Evolutionary conservation across 2,888 invertebrate genomes (phyloP).

Genomic region (Timema cristinae): DNA sequence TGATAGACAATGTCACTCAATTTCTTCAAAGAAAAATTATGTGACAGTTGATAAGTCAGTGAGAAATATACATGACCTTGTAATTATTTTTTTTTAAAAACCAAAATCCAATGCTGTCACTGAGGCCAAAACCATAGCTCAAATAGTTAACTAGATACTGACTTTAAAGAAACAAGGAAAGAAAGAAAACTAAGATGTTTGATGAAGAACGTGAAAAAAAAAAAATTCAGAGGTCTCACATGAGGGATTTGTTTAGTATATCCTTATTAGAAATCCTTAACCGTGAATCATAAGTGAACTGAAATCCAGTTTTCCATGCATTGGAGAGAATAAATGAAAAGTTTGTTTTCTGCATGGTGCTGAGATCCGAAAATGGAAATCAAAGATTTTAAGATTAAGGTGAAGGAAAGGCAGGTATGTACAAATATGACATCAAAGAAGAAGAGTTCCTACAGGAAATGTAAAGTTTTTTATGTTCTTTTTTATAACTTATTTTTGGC

Average conservation of each 20-base stretch:
- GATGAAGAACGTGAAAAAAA: not conserved
- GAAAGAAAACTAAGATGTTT: not conserved
- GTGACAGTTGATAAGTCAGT: not conserved
- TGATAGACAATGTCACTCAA: not conserved
- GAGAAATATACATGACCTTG: not conserved
- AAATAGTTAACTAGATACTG: constrained; percentile 3
- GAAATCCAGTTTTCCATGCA: no score
- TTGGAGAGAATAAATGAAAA: not conserved
- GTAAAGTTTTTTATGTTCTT: not conserved
- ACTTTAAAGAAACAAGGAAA: constrained; percentile 1
- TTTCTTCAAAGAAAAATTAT: not conserved
- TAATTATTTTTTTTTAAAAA: not conserved
- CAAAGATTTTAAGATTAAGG: not conserved
- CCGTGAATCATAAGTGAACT: no score
- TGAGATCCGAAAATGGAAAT: not conserved
- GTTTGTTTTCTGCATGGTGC: not conserved
- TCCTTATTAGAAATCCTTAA: not conserved
- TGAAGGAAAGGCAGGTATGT: not conserved
- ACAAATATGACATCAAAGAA: not conserved
- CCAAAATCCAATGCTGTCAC: not conserved
- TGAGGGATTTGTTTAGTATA: not conserved
- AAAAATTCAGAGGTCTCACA: not conserved
- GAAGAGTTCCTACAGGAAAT: constrained; percentile 5
- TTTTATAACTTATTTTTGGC: no score
- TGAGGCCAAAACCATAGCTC: not conserved